Percentiles rank a stretch among this genome's conserved stretches.
Evolutionary conservation across 2,888 invertebrate species (phyloP).

Genomic region (Chrysolina americana): DNA sequence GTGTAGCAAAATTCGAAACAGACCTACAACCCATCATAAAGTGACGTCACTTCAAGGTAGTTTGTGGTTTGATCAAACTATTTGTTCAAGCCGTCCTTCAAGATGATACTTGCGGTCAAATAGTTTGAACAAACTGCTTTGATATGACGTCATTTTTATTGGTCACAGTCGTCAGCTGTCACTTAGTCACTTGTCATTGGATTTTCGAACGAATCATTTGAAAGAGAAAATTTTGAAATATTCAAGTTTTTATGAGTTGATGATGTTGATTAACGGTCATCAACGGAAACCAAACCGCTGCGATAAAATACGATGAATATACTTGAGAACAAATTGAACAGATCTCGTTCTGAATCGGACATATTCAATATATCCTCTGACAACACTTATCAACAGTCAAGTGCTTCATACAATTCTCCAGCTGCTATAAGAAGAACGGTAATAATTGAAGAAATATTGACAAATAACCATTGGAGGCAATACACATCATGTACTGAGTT

Average conservation of each 20-base stretch:
- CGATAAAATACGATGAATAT: slow-evolving; percentile 23
- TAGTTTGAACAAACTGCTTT: too few relatives aligned
- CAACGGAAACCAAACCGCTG: not conserved
- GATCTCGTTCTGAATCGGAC: slow-evolving; percentile 47
- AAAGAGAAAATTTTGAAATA: too few relatives aligned
- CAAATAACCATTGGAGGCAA: not conserved
- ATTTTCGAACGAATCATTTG: too few relatives aligned
- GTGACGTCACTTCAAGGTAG: too few relatives aligned
- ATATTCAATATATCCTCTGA: slow-evolving; percentile 35
- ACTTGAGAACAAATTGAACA: slow-evolving; percentile 37
- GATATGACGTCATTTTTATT: too few relatives aligned
- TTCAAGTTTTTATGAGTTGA: not conserved
- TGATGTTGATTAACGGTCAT: not conserved
- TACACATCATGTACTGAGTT: slow-evolving; percentile 9
- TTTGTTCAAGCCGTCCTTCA: too few relatives aligned
- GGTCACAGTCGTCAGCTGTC: too few relatives aligned
- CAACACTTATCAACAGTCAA: slow-evolving; percentile 7
- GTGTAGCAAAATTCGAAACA: too few relatives aligned
- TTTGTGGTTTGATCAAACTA: too few relatives aligned
- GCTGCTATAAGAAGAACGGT: slow-evolving; percentile 21
- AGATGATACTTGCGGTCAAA: too few relatives aligned
- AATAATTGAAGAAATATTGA: slow-evolving; percentile 1
- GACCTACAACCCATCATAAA: too few relatives aligned
- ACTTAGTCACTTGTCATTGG: too few relatives aligned
- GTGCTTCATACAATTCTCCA: slow-evolving; percentile 12